These are phyloP conservation scores for Babylonia areolata DNA, from an alignment of 1,140 invertebrate genomes.

Conservation along the genomic window DNA sequence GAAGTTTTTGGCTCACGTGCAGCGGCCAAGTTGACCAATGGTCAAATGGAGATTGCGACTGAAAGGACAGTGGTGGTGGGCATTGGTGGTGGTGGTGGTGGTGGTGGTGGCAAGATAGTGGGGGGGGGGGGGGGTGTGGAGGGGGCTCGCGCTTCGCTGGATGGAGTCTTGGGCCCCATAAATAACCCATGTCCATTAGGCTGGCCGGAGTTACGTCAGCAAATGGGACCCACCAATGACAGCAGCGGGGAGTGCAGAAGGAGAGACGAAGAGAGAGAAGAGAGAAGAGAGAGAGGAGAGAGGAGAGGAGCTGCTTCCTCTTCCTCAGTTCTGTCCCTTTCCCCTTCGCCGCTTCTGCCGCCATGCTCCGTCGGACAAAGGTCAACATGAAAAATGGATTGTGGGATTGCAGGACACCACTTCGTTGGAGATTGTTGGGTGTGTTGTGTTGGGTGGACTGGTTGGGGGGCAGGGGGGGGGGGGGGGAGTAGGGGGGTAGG, in stretches of 20 bases:
- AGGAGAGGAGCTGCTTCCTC: neutral
- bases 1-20: no score
- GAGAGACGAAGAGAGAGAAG: no score
- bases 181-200: conserved; percentile 23
- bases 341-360: neutral
- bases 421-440: neutral
- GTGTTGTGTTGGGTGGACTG: neutral
- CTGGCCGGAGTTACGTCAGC: conserved; percentile 15
- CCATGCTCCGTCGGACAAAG: conserved; percentile 22
- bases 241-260: no score
- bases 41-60: no score
- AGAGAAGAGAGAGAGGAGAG: no score
- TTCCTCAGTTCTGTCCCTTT: neutral
- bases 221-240: conserved; percentile 21
- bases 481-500: neutral
- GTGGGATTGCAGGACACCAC: neutral
- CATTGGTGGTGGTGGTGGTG: no score
- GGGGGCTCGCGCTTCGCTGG: neutral
- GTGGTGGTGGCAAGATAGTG: neutral
- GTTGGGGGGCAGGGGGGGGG: neutral
- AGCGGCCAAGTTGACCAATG: no score
- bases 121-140: neutral
- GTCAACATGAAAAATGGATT: conserved; percentile 33
- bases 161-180: neutral
- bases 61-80: no score